Evolutionary conservation across 2,888 invertebrate genomes (phyloP).

Genomic region (Cremastinae sp.): DNA sequence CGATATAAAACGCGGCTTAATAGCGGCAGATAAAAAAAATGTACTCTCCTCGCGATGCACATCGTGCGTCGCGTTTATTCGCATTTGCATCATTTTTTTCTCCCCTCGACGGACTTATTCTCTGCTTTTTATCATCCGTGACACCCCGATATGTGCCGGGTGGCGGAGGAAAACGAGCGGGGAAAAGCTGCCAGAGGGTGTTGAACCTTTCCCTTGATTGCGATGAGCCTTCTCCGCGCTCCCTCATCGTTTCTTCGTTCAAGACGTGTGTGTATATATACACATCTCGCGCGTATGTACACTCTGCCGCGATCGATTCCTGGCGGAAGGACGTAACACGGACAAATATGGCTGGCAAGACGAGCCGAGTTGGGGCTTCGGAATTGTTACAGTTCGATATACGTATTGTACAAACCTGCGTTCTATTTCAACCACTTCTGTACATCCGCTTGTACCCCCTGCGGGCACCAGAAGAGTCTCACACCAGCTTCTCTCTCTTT

Average conservation of each 20-base stretch:
- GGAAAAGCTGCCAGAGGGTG: constrained; percentile 22
- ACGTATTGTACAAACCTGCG: neutral
- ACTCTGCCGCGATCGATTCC: constrained; percentile 1
- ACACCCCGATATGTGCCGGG: constrained; percentile 4
- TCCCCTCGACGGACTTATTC: neutral
- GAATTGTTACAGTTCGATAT: neutral
- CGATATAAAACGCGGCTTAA: constrained; percentile 33
- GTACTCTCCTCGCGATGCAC: neutral
- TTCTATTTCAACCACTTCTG: neutral
- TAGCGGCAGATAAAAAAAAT: neutral
- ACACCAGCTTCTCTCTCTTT: constrained; percentile 1
- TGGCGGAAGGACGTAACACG: constrained; percentile 4
- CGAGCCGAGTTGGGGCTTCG: neutral
- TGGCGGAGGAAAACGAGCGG: neutral
- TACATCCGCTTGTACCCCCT: constrained; percentile 28
- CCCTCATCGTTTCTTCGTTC: constrained; percentile 27
- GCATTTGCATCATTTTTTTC: neutral
- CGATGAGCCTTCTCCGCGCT: constrained; percentile 25
- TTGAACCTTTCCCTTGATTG: constrained; percentile 54
- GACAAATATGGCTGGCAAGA: constrained; percentile 7
- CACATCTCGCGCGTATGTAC: neutral
- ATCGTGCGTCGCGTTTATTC: neutral
- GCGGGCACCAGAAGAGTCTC: constrained; percentile 31
- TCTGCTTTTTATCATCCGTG: constrained; percentile 19
- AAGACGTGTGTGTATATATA: neutral